Percentiles rank a stretch among this genome's conserved stretches.
phyloP scores from a whole-genome alignment of 1,140 invertebrate species.

The Lanistes nyassanus region DNA sequence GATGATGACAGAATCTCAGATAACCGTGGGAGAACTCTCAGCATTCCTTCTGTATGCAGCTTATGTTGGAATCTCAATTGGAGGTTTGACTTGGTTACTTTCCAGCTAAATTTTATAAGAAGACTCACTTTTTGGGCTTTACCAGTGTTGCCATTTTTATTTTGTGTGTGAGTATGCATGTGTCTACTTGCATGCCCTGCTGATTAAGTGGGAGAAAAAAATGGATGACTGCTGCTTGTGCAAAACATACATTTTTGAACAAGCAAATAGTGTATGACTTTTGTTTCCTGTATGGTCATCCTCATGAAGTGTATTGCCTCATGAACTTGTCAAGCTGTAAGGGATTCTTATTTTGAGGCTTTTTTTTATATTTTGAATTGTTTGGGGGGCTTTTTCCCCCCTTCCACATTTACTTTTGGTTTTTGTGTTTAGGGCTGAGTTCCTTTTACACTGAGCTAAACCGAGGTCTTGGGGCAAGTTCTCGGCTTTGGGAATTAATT shows the following conservation, averaged over 20 bases:
- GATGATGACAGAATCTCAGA: slow-evolving; percentile 82
- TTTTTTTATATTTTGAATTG: too few relatives aligned
- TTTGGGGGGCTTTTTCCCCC: too few relatives aligned
- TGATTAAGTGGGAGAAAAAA: too few relatives aligned
- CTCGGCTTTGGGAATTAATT: slow-evolving; percentile 88
- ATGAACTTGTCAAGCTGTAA: too few relatives aligned
- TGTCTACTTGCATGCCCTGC: background rate
- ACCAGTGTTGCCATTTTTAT: background rate
- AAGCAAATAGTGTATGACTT: too few relatives aligned
- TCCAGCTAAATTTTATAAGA: too few relatives aligned
- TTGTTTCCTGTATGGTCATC: too few relatives aligned
- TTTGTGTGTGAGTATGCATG: background rate
- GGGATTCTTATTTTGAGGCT: background rate
- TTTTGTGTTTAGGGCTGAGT: slow-evolving; percentile 74
- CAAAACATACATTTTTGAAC: too few relatives aligned
- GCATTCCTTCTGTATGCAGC: slow-evolving; percentile 92
- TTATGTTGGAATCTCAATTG: slow-evolving; percentile 90
- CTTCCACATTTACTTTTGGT: background rate
- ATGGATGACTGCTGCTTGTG: too few relatives aligned
- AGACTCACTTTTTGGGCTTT: too few relatives aligned
- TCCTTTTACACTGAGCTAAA: slow-evolving; percentile 94
- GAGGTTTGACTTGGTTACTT: slow-evolving; percentile 57
- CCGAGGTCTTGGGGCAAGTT: slow-evolving; percentile 90
- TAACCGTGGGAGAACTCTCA: slow-evolving; percentile 90
- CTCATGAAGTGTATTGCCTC: too few relatives aligned